Conservation (phyloP, 2,888 invertebrate species). For the Andrena camellia region DNA sequence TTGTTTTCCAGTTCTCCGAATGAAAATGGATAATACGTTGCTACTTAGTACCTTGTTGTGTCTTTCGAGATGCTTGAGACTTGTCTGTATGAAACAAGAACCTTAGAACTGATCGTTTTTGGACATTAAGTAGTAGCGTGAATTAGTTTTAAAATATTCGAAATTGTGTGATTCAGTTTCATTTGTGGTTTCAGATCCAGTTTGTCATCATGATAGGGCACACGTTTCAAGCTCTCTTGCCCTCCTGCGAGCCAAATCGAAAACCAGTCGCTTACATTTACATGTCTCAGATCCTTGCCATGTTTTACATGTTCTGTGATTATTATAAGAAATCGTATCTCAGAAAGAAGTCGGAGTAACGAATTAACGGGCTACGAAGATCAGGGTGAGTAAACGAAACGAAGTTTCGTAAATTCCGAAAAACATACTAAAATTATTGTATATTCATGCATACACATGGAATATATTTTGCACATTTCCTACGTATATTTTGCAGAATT, state of each 20-base stretch:
- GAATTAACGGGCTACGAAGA: background rate
- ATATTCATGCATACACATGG: too few species aligned
- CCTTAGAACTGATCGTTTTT: too few species aligned
- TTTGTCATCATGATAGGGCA: slow-evolving; percentile 89
- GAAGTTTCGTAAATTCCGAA: background rate
- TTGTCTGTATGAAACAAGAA: too few species aligned
- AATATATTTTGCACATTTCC: too few species aligned
- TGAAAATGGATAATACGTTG: too few species aligned
- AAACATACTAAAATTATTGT: background rate
- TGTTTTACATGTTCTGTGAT: slow-evolving; percentile 90
- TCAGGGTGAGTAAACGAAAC: slow-evolving; percentile 18
- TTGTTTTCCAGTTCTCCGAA: background rate
- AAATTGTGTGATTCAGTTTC: background rate
- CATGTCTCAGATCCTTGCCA: slow-evolving; percentile 88
- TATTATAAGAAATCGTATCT: slow-evolving; percentile 89
- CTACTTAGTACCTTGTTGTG: too few species aligned
- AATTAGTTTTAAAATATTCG: too few species aligned
- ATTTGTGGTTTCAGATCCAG: slow-evolving; percentile 87
- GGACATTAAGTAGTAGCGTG: too few species aligned
- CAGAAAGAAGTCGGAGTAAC: slow-evolving; percentile 77
- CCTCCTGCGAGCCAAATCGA: slow-evolving; percentile 87
- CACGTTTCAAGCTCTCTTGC: slow-evolving; percentile 86
- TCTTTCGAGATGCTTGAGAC: too few species aligned
- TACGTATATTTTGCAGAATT: too few species aligned
- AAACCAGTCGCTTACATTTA: slow-evolving; percentile 86